These are phyloP conservation scores for Napeogenes inachia DNA, from an alignment of 2,888 invertebrate genomes.

Conservation along the genomic window DNA sequence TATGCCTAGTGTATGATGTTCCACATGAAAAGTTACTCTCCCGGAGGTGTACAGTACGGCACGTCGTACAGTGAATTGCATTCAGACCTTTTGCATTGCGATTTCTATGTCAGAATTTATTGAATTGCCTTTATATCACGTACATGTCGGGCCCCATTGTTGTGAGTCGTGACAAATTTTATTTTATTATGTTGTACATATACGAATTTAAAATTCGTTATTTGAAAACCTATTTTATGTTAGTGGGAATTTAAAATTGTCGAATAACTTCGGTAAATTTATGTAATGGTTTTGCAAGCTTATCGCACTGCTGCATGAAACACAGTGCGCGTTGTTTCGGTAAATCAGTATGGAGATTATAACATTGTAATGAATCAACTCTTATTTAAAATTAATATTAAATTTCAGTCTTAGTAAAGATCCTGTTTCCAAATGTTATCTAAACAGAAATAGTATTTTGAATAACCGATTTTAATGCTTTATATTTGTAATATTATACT, in stretches of 20 bases:
- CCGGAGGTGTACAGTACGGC: constrained; percentile 22
- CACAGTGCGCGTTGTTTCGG: background rate
- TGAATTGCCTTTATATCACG: constrained; percentile 63
- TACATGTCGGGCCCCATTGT: constrained; percentile 53
- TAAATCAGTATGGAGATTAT: constrained; percentile 7
- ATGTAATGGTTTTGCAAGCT: constrained; percentile 1
- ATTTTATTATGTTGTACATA: constrained; percentile 43
- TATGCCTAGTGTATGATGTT: background rate
- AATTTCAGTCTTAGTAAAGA: background rate
- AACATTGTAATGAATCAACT: background rate
- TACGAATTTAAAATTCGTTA: constrained; percentile 14
- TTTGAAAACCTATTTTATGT: constrained; percentile 3
- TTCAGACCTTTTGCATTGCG: constrained; percentile 62
- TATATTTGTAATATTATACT: too few species aligned
- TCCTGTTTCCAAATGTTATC: too few species aligned
- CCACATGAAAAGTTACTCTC: background rate
- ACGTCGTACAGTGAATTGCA: constrained; percentile 57
- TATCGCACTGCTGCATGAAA: constrained; percentile 4
- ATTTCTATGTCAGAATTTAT: constrained; percentile 57
- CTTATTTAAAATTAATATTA: background rate
- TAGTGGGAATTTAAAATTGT: background rate
- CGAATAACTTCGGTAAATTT: background rate
- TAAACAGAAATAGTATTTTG: too few species aligned
- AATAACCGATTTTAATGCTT: too few species aligned
- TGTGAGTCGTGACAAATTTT: constrained; percentile 54